Percentiles rank a stretch among this genome's conserved stretches.
phyloP scores from a whole-genome alignment of 2,797 vertebrate genomes.

The Columba guinea region DNA sequence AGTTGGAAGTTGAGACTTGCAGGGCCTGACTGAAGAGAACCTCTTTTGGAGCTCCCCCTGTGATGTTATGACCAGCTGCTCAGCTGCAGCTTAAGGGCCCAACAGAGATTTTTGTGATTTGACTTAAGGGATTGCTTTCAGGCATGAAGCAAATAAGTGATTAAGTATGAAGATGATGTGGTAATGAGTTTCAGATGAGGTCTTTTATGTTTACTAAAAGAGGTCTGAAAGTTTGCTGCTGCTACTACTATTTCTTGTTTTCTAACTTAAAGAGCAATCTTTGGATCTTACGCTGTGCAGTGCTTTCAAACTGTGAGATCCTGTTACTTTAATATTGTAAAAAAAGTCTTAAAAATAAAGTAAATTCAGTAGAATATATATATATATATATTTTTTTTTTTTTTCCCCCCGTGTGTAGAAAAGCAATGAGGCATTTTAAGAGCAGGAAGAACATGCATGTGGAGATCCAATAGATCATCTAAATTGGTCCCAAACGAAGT shows the following conservation, averaged over 20 bases:
- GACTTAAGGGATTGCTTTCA: background rate
- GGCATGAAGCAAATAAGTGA: background rate
- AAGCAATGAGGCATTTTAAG: conserved; percentile 70
- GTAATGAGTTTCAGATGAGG: conserved; percentile 40
- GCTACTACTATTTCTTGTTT: conserved; percentile 10
- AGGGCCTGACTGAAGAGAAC: background rate
- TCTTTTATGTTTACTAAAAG: background rate
- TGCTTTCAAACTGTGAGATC: background rate
- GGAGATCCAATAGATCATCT: conserved; percentile 69
- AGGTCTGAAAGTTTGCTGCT: background rate
- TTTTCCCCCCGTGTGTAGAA: background rate
- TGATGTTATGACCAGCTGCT: background rate
- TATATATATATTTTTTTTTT: background rate
- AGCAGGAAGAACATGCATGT: conserved; percentile 72
- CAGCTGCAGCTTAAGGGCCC: background rate
- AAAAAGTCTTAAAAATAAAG: conserved; percentile 20
- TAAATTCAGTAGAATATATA: background rate
- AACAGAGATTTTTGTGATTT: background rate
- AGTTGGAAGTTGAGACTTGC: background rate
- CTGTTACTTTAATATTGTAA: conserved; percentile 2
- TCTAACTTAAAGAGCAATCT: background rate
- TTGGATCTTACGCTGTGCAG: background rate
- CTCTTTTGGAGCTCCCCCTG: background rate
- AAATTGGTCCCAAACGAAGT: conserved; percentile 70
- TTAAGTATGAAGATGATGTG: conserved; percentile 9